Evolutionary conservation across 2,113 vertebrate genomes (phyloP).

Genomic region (Phalacrocorax carbo): DNA sequence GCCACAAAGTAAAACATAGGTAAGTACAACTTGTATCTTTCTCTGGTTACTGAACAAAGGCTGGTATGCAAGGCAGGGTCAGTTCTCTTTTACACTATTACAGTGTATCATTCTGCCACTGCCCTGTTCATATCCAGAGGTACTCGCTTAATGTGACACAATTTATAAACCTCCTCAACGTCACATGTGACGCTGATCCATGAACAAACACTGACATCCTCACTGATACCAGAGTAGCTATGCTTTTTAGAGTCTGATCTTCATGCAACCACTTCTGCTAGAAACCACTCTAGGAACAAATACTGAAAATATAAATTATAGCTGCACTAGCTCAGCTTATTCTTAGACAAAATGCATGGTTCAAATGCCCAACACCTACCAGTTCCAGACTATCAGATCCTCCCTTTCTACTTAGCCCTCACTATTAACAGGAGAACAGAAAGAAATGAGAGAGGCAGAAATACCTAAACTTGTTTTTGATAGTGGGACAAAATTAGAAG

Average conservation of each 20-base stretch:
- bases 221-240: background rate
- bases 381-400: background rate
- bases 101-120: background rate
- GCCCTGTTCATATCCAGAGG: background rate
- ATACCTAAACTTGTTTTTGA: background rate
- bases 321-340: background rate
- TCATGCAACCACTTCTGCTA: background rate
- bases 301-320: background rate
- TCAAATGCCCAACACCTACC: background rate
- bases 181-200: background rate
- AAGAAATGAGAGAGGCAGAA: background rate
- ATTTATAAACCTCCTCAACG: background rate
- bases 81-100: background rate
- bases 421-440: background rate
- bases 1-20: background rate
- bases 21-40: background rate
- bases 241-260: background rate
- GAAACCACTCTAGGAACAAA: background rate
- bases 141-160: background rate
- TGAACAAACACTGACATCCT: background rate
- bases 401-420: background rate
- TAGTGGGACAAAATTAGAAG: background rate
- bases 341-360: background rate
- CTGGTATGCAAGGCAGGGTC: background rate
- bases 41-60: background rate